Conservation (phyloP, 2,113 vertebrate genomes). For the Pedionomus torquatus region DNA sequence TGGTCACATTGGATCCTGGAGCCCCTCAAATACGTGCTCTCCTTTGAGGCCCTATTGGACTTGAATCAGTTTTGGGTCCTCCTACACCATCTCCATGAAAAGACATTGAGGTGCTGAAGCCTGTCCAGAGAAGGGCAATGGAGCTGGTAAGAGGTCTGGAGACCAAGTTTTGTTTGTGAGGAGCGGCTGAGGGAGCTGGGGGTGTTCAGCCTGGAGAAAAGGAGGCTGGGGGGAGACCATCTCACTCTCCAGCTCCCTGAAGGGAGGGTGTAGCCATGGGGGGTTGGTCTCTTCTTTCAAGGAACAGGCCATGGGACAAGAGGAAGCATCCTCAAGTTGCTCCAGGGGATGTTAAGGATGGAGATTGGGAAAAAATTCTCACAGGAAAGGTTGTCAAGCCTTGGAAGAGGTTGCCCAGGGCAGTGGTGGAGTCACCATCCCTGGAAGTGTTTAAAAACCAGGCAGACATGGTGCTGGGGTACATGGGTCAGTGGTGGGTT, state of each 20-base stretch:
- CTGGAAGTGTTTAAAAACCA: not conserved
- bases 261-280: no score
- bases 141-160: not conserved
- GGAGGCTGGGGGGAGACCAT: not conserved
- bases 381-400: not conserved
- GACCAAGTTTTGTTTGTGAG: no score
- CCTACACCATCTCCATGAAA: not conserved
- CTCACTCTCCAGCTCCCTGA: no score
- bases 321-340: not conserved
- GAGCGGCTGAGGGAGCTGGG: not conserved
- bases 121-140: no score
- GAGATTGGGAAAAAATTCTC: not conserved
- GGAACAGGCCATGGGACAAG: no score
- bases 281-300: no score
- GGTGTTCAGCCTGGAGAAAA: not conserved
- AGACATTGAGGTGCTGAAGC: no score
- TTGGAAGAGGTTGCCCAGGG: not conserved
- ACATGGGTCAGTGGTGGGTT: not conserved
- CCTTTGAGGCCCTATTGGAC: not conserved
- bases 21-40: accelerated
- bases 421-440: not conserved
- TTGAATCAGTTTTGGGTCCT: not conserved
- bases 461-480: not conserved
- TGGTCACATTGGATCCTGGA: not conserved
- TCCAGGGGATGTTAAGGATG: not conserved